phyloP scores from a whole-genome alignment of 2,797 vertebrate genomes.

The Oophaga sylvatica region DNA sequence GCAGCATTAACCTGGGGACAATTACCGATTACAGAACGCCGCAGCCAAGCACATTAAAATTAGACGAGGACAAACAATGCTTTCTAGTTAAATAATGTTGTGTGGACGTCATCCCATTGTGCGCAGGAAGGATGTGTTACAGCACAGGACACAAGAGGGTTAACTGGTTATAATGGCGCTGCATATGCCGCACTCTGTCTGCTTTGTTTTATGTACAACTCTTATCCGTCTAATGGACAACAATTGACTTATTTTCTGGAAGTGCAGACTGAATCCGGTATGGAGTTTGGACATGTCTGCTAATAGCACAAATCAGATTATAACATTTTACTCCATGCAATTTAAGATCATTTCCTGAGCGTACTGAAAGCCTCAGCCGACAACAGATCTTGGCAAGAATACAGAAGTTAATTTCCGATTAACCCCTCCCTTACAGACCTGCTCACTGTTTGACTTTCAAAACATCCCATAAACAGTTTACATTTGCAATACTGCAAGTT shows the following conservation, averaged over 20 bases:
- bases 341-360: constrained; percentile 63
- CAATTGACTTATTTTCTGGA: constrained; percentile 63
- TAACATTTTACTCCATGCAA: constrained; percentile 62
- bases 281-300: constrained; percentile 60
- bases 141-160: constrained; percentile 26
- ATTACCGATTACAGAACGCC: constrained; percentile 62
- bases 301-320: constrained; percentile 62
- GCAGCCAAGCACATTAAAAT: constrained; percentile 32
- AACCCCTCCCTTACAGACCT: constrained; percentile 54
- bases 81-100: constrained; percentile 32
- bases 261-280: constrained; percentile 60
- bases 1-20: constrained; percentile 62
- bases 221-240: constrained; percentile 56
- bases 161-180: constrained; percentile 26
- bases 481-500: constrained; percentile 14
- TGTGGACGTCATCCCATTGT: constrained; percentile 38
- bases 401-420: constrained; percentile 58
- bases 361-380: constrained; percentile 60
- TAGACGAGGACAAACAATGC: constrained; percentile 45
- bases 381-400: constrained; percentile 57
- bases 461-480: constrained; percentile 53
- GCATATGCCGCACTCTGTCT: constrained; percentile 19
- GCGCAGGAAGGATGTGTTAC: constrained; percentile 35
- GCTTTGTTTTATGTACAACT: constrained; percentile 47
- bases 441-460: constrained; percentile 58